Evolutionary conservation across 2,888 invertebrate genomes (phyloP).

Genomic region (Polylopha cassiicola): DNA sequence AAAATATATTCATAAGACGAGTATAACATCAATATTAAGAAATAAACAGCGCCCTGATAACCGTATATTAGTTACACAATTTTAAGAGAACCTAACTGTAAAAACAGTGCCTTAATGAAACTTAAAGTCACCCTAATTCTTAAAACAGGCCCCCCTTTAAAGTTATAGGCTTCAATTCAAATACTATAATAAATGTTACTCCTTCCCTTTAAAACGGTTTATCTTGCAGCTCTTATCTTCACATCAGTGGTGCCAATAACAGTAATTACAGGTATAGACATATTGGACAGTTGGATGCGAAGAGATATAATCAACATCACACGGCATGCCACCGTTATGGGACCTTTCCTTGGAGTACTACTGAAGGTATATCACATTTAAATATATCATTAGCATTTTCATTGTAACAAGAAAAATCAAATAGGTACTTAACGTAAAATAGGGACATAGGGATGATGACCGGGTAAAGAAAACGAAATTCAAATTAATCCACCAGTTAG

Average conservation of each 20-base stretch:
- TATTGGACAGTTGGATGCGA: constrained; percentile 32
- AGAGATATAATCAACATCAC: constrained; percentile 47
- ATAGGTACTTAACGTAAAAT: background rate
- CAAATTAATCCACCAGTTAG: too few species aligned
- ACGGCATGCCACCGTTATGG: constrained; percentile 49
- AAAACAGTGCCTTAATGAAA: too few species aligned
- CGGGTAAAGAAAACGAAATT: too few species aligned
- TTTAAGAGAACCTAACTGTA: too few species aligned
- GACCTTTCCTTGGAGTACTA: constrained; percentile 45
- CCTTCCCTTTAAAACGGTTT: background rate
- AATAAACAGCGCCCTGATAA: too few species aligned
- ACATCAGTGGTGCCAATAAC: background rate
- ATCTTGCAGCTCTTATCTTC: background rate
- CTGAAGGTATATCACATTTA: constrained; percentile 41
- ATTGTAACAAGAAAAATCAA: background rate
- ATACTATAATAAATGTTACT: background rate
- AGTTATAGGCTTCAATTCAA: too few species aligned
- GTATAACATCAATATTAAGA: too few species aligned
- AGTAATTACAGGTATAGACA: constrained; percentile 33
- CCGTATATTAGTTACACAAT: too few species aligned
- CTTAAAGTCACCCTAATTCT: too few species aligned
- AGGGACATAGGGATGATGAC: too few species aligned
- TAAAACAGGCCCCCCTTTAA: background rate
- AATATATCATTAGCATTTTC: background rate
- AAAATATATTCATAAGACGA: too few species aligned